phyloP scores from a whole-genome alignment of 2,113 vertebrate genomes.

The pig (Sus scrofa) region T2T-Sscrofa CM000826.6:84978501-84979000 shows the following conservation, averaged over 20 bases:
- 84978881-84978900: neutral
- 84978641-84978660: neutral
- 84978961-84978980: neutral
- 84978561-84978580: neutral
- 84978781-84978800: neutral
- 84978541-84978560: neutral
- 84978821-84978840: slow-evolving; percentile 21
- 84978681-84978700: slow-evolving; percentile 26
- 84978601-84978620: neutral
- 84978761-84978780: neutral
- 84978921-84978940: neutral
- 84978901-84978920: neutral
- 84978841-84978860: neutral
- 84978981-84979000: neutral
- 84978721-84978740: slow-evolving; percentile 44
- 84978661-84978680: neutral
- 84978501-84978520: neutral
- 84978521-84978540: neutral
- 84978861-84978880: neutral
- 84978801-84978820: neutral
- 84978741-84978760: neutral
- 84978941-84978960: slow-evolving; percentile 34
- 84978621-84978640: neutral
- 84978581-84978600: neutral
- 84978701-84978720: neutral